Conservation (phyloP, 2,888 invertebrate genomes). For the Heliconius cydno region DNA sequence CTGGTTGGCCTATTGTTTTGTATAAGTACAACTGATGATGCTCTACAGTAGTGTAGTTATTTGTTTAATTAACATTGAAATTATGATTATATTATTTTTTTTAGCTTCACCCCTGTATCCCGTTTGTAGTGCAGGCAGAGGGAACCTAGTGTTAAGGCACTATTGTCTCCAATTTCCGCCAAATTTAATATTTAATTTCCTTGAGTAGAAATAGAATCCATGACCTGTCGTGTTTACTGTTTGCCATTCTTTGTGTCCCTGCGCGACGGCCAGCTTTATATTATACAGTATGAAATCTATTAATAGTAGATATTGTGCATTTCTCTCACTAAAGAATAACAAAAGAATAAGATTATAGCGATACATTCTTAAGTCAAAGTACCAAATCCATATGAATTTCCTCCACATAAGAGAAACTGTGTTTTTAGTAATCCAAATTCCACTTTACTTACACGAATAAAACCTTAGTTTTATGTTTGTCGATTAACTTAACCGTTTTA, state of each 20-base stretch:
- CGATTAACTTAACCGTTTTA: constrained; percentile 25
- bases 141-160: too few relatives aligned
- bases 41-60: constrained; percentile 27
- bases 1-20: constrained; percentile 33
- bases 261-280: too few relatives aligned
- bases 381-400: background rate
- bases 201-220: too few relatives aligned
- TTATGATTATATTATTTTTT: background rate
- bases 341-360: background rate
- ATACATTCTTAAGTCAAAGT: too few relatives aligned
- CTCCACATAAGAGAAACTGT: background rate
- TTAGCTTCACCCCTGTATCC: too few relatives aligned
- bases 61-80: constrained; percentile 25
- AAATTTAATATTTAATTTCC: too few relatives aligned
- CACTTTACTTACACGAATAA: background rate
- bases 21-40: constrained; percentile 29
- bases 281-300: too few relatives aligned
- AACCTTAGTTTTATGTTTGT: background rate
- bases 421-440: background rate
- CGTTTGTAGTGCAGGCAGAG: too few relatives aligned
- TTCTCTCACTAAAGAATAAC: background rate
- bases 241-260: too few relatives aligned
- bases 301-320: too few relatives aligned
- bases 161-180: too few relatives aligned
- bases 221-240: background rate